Conservation (phyloP, 2,888 invertebrate genomes). For the Orthosia gracilis region DNA sequence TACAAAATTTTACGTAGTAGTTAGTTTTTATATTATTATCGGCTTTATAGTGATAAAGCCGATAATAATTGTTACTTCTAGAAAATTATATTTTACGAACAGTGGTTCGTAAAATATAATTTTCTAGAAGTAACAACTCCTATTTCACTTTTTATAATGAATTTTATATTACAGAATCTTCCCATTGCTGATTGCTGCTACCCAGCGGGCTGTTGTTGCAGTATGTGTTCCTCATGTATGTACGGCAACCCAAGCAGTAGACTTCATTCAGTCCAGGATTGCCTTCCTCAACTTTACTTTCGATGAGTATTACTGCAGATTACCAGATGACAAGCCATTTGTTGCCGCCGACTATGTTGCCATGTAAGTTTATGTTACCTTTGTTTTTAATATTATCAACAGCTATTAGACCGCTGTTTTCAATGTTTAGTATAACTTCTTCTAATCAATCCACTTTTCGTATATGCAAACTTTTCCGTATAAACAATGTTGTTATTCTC, state of each 20-base stretch:
- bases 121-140: background rate
- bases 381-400: background rate
- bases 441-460: background rate
- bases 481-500: slow-evolving; percentile 27
- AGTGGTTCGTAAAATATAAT: background rate
- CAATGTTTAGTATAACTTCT: background rate
- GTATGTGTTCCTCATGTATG: slow-evolving; percentile 79
- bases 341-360: slow-evolving; percentile 78
- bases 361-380: slow-evolving; percentile 72
- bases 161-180: slow-evolving; percentile 66
- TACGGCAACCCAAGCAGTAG: slow-evolving; percentile 69
- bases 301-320: slow-evolving; percentile 75
- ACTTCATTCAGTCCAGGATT: slow-evolving; percentile 66
- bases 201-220: slow-evolving; percentile 61
- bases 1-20: no score
- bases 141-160: background rate
- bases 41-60: no score
- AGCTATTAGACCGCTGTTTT: background rate
- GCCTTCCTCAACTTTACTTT: slow-evolving; percentile 70
- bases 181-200: slow-evolving; percentile 58
- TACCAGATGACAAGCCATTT: slow-evolving; percentile 80
- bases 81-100: no score
- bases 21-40: no score
- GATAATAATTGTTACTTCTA: no score
- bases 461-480: background rate